A percentile compares a stretch with the other conserved stretches of the same genome.
Evolutionary conservation across 2,113 vertebrate species (phyloP).

Genomic region (Lasiurus cinereus): DNA sequence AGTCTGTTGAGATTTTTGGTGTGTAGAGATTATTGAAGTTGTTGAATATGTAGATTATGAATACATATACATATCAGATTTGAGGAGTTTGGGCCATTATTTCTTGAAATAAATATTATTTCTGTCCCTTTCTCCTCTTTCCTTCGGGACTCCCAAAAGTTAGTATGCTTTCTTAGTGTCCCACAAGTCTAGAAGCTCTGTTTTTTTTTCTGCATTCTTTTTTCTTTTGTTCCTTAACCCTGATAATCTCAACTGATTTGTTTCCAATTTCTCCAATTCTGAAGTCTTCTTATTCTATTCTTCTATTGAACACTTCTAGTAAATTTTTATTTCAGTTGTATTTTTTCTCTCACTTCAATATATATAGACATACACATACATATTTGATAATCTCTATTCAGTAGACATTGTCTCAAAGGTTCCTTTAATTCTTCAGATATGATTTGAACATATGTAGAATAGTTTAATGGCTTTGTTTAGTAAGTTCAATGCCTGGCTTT

Average conservation of each 20-base stretch:
- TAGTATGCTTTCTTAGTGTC: not conserved
- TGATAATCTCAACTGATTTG: not conserved
- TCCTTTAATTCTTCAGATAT: not conserved
- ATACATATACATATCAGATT: slow-evolving; percentile 15
- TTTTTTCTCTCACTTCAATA: not conserved
- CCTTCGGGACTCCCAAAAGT: not conserved
- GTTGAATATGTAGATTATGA: not conserved
- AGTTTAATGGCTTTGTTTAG: not conserved
- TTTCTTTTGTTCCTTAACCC: not conserved
- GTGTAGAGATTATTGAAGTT: not conserved
- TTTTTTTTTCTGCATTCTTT: slow-evolving; percentile 18
- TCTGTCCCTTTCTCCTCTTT: slow-evolving; percentile 2
- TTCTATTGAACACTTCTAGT: not conserved
- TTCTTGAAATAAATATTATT: slow-evolving; percentile 48
- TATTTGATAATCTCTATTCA: not conserved
- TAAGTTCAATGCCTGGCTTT: not conserved
- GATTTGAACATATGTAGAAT: slow-evolving; percentile 24
- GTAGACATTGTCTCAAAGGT: not conserved
- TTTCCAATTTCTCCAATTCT: not conserved
- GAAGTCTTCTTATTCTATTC: not conserved
- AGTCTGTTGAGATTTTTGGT: not conserved
- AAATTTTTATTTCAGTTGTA: not conserved
- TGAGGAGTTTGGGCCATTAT: not conserved
- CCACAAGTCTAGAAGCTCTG: not conserved
- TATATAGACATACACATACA: too few relatives aligned